Percentiles rank a stretch among this genome's conserved stretches.
Conservation (phyloP, 92 coral and sea anemone genomes). For the Nematostella vectensis region DNA sequence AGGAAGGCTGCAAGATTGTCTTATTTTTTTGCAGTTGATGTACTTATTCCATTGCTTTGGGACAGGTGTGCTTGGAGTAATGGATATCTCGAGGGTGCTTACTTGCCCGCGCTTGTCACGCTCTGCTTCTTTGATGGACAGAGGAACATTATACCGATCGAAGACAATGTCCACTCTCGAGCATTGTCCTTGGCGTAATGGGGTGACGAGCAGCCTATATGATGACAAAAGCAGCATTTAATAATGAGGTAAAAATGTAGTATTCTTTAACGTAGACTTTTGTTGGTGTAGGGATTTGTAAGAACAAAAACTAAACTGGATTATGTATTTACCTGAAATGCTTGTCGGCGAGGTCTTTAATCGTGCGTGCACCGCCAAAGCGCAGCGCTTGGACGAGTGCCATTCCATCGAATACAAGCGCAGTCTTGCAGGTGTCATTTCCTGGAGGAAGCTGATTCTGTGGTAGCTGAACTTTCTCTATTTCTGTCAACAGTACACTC, state of each 20-base stretch:
- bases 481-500: slow-evolving; percentile 25
- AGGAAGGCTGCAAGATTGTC: no score
- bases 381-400: slow-evolving; percentile 36
- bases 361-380: slow-evolving; percentile 30
- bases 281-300: no score
- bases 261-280: no score
- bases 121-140: slow-evolving; percentile 41
- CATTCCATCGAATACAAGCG: slow-evolving; percentile 33
- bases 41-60: slow-evolving; percentile 41
- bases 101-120: slow-evolving; percentile 8
- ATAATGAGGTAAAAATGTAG: no score
- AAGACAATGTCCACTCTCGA: slow-evolving; percentile 43
- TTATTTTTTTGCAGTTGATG: no score
- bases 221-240: no score
- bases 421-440: slow-evolving; percentile 3
- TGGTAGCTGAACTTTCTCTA: slow-evolving; percentile 11
- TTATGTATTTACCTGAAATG: slow-evolving; percentile 2
- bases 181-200: slow-evolving; percentile 24
- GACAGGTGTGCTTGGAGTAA: slow-evolving; percentile 22
- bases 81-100: slow-evolving; percentile 12
- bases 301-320: no score
- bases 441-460: slow-evolving; percentile 26
- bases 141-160: slow-evolving; percentile 36
- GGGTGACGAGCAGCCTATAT: slow-evolving; percentile 8
- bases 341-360: slow-evolving; percentile 29